Evolutionary conservation across 2,888 invertebrate genomes (phyloP), one percentile per base, ranked within the genome.

Genomic region (Anorthoa munda): DNA sequence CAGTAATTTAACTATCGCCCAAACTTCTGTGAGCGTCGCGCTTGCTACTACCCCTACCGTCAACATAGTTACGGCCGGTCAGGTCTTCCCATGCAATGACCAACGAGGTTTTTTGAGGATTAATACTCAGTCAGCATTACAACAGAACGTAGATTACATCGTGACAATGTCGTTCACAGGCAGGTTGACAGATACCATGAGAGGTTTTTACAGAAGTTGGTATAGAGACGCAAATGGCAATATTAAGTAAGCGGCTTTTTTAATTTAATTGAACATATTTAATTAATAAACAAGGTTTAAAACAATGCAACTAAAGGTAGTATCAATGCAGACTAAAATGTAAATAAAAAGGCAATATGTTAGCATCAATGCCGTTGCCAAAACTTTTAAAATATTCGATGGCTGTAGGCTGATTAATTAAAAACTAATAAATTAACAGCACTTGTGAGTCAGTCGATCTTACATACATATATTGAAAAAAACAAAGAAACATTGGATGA

Each of bases 101-200:
- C 91, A 90, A 0, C 91, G 89, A 51, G 90, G 89, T 50, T 95
- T 95, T 69, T 79, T 96, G 56, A 92, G 87, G 50, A 92, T 96
- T 11, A 79, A 78, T 1, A 90, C 92, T 0, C 81, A 58, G 1
- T 63, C 83, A 61, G 1, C 75, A 7, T 82, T 95, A 60, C n/a
- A 18, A 39, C 0, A 81, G 0, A 74, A 77, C 3, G 85, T 81
- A 50, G 89, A 97, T 70, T 98, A 98, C 90, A 91, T 95, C 53
- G 93, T 98, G 53, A 94, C 93, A 73, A 97, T 98, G 66, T 96
- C 95, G 56, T 99, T 97, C 88, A 94, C 93, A 45, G 98, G 98
- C 0, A 95, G 96, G 66, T 94, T 99, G 51, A 97, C 97, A 92
- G 97, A 97, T 79, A 97, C 97, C 78, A 96, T 98, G 91, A 97